Conservation (phyloP, 35 echinoderm and acorn worm genomes). For the Apostichopus japonicus region DNA sequence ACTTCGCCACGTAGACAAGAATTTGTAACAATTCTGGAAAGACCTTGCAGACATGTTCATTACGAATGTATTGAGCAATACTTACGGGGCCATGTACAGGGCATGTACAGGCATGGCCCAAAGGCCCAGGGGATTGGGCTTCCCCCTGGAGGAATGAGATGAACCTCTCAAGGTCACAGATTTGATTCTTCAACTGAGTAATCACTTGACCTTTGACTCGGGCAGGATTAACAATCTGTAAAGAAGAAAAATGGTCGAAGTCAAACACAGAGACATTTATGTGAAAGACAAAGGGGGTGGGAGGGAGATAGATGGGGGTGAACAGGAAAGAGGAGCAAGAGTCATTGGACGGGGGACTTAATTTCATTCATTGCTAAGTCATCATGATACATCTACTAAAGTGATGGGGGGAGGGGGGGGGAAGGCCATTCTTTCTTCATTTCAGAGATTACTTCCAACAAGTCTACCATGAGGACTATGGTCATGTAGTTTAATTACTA, state of each 20-base stretch:
- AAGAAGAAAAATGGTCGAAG: not conserved
- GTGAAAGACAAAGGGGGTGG: not conserved
- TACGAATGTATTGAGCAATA: not conserved
- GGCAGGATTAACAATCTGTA: conserved; percentile 93
- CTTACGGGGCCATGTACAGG: conserved; percentile 69
- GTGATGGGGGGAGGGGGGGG: not conserved
- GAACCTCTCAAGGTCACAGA: conserved; percentile 91
- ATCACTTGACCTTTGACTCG: conserved; percentile 94
- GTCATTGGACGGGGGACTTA: no score
- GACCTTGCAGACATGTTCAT: no score
- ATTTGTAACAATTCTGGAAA: no score
- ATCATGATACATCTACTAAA: no score
- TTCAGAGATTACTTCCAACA: no score
- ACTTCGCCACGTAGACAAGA: not conserved
- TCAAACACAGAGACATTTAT: not conserved
- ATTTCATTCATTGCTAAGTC: no score
- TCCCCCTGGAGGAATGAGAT: conserved; percentile 92
- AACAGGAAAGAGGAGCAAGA: no score
- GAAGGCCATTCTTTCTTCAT: not conserved
- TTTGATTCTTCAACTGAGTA: conserved; percentile 86
- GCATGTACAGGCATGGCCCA: conserved; percentile 64
- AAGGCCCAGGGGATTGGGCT: conserved; percentile 58
- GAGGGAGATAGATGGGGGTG: no score
- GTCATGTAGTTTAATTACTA: no score
- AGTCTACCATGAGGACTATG: no score